phyloP scores from a whole-genome alignment of 1,140 invertebrate species.

The Sitobion miscanthi region DNA sequence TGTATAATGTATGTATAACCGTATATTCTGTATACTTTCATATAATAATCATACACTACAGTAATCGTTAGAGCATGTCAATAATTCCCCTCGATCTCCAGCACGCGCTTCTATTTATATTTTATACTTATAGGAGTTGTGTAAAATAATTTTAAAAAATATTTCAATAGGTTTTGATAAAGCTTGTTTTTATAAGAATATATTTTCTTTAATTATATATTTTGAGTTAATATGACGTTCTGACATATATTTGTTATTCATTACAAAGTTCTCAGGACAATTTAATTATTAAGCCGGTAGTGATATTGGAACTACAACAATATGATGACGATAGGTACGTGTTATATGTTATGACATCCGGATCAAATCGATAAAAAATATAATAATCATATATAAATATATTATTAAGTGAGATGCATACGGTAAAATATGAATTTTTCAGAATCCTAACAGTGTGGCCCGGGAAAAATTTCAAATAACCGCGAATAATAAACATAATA shows the following conservation, averaged over 20 bases:
- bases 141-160: neutral
- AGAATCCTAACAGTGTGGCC: neutral
- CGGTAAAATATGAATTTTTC: neutral
- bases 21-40: neutral
- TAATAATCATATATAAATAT: conserved; percentile 5
- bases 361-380: conserved; percentile 31
- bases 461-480: neutral
- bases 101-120: neutral
- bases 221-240: neutral
- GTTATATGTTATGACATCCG: neutral
- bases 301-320: neutral
- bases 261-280: neutral
- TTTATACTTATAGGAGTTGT: neutral
- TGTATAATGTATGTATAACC: neutral
- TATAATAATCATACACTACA: neutral
- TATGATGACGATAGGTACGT: neutral
- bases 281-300: neutral
- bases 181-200: neutral
- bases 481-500: neutral
- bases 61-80: conserved; percentile 12
- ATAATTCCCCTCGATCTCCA: conserved; percentile 12
- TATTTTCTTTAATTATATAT: neutral
- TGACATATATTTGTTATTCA: neutral
- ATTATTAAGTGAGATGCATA: neutral
- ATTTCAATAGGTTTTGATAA: neutral